These are phyloP conservation scores for Creontiades dilutus DNA, from an alignment of 2,888 invertebrate genomes.

Conservation along the genomic window DNA sequence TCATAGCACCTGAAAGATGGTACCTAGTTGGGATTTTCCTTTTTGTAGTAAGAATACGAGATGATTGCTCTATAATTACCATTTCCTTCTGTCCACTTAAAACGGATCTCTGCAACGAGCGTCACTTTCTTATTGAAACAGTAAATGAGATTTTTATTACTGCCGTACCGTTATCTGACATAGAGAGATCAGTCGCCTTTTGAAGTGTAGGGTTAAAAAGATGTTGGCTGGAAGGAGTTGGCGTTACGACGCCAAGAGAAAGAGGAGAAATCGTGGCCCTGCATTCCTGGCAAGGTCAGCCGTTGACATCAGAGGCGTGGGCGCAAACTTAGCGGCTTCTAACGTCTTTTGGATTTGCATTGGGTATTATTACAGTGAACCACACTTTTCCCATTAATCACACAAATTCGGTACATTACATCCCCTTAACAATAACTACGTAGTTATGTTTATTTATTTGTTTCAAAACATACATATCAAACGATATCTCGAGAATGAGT, in stretches of 20 bases:
- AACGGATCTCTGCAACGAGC: neutral
- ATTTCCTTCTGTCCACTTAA: neutral
- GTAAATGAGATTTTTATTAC: conserved; percentile 25
- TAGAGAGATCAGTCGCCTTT: neutral
- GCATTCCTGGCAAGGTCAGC: conserved; percentile 24
- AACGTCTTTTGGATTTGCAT: neutral
- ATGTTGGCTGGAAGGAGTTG: neutral
- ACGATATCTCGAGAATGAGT: too few relatives aligned
- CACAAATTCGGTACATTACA: too few relatives aligned
- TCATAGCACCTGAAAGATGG: too few relatives aligned
- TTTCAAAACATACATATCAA: too few relatives aligned
- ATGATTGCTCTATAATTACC: neutral
- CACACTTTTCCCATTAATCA: too few relatives aligned
- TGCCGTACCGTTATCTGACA: neutral
- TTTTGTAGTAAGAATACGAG: too few relatives aligned
- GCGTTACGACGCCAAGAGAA: neutral
- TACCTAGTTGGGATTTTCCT: too few relatives aligned
- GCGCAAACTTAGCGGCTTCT: neutral
- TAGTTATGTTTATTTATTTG: too few relatives aligned
- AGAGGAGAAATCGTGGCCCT: conserved; percentile 26
- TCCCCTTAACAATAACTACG: too few relatives aligned
- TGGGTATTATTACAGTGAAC: neutral
- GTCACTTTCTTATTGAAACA: neutral
- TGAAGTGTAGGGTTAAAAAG: neutral
- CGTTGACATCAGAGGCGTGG: neutral